Evolutionary conservation across 2,888 invertebrate genomes (phyloP), one percentile per base, ranked within the genome.

Genomic region (Rhagonycha fulva): DNA sequence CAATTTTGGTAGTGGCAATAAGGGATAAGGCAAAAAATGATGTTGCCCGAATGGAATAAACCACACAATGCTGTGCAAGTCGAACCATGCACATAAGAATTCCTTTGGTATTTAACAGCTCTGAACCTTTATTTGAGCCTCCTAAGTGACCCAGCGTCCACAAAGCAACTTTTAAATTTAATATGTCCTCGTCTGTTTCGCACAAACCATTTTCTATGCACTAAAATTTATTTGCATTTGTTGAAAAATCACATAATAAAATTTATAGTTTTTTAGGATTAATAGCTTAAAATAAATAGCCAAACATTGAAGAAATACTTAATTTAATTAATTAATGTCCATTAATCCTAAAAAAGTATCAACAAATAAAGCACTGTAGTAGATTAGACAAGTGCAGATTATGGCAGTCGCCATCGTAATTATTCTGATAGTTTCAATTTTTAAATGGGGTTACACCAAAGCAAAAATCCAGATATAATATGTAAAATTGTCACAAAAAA

Each of bases 91-190:
- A 84, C 7, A 83, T 82, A 83, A 90, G 2, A 85, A 90, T 81
- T 87, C 90, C 84, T 87, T 90, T 80, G 83, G 83, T 81, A 82
- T 92, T 91, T 30, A 98, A 89, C 82, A 94, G 92, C 70, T 93
- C 92, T 9, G 96, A 90, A 4, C 98, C 98, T 80, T 92, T 91
- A 0, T 91, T 88, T 9, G 96, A 94, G 0, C 94, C 93, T 2
- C 94, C 95, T 11, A 95, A 91, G 87, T 97, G 96, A 14, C 96
- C 96, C 70, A 94, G 86, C 1, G 95, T 95, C 98, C 98, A 98
- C 0, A 98, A 88, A 0, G 97, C 94, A 7, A 96, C 92, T 87
- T 98, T 98, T 62, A 97, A 87, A 79, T 94, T 93, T 66, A 94
- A 87, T 72, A 96, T 92, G 82, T 94, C 93, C 77, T 91, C 90